Percentiles rank a stretch among this genome's conserved stretches.
Evolutionary conservation across 2,113 vertebrate species (phyloP).

Genomic region (Chloroceryle aenea): DNA sequence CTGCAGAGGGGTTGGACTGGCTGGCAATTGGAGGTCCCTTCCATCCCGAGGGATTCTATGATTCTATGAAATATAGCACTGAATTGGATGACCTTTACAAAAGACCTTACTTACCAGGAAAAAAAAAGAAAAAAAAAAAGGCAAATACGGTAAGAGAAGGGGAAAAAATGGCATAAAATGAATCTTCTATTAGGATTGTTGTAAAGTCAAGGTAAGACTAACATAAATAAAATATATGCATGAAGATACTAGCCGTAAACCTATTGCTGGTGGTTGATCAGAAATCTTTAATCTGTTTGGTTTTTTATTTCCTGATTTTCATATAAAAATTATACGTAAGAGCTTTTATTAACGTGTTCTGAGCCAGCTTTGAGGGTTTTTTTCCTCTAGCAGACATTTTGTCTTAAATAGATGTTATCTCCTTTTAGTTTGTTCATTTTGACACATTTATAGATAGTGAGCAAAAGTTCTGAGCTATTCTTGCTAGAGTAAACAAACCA

Average conservation of each 20-base stretch:
- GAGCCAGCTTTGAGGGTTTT: accelerated
- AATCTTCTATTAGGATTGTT: no score
- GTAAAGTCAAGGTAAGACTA: neutral
- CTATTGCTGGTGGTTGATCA: neutral
- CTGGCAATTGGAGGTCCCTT: no score
- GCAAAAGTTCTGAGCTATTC: neutral
- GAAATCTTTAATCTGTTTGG: neutral
- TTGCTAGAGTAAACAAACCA: neutral
- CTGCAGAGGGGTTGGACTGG: no score
- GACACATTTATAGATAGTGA: neutral
- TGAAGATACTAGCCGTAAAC: neutral
- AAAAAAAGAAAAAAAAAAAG: no score
- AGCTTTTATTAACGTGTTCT: neutral
- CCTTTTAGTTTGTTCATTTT: neutral
- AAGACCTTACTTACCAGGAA: neutral
- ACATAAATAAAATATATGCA: neutral
- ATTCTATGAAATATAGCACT: neutral
- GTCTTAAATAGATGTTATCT: neutral
- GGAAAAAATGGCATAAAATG: neutral
- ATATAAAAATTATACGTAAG: neutral
- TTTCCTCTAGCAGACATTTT: accelerated
- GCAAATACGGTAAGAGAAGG: neutral
- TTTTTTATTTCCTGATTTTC: neutral
- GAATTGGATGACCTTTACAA: neutral
- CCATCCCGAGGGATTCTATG: no score